Evolutionary conservation across 2,113 vertebrate genomes (phyloP), one percentile per base, ranked within the genome.

Genomic region (Anolis sagrei): DNA sequence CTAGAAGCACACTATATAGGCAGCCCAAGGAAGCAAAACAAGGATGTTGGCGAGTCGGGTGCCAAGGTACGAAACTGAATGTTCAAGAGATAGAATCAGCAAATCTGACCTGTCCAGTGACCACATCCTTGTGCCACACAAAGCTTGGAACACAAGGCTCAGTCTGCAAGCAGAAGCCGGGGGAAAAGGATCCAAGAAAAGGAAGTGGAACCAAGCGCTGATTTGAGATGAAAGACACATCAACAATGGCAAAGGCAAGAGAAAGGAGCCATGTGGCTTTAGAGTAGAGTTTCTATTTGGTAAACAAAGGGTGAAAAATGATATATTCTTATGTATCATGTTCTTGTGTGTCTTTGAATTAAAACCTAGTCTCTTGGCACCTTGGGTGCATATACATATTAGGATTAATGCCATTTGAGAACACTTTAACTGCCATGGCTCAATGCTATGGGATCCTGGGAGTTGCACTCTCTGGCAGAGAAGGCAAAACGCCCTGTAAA

Each of bases 61-160:
- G 78, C 77, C 78, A 66, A 32, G 8, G 14, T 21, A 79, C 7
- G 27, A 44, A 34, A 64, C 54, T 2, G n/a, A 64, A 25, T 9
- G 4, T 23, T 5, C 5, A 9, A 75, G 23, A 21, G 78, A 81
- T 75, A 81, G 70, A n/a, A 81, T 86, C 84, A 86, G 84, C 29
- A 86, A 75, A 75, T 75, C 54, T 75, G 78, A 19, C 39, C 70
- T 10, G 23, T 72, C 69, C 78, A 51, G 39, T 7, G 81, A 86
- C 78, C 84, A 86, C 84, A 75, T 80, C 84, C 84, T 66, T 39
- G 69, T n/a, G 5, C 10, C 18, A 16, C 27, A 25, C n/a, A 21
- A 8, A 49, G 32, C 9, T 16, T 73, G 49, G 68, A 48, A 54
- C 48, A 19, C 68, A 27, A 62, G 25, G 7, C 19, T 11, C 9